A percentile compares a stretch with the other conserved stretches of the same genome.
phyloP scores from a whole-genome alignment of 2,113 vertebrate genomes.

The Noturus placidus region DNA sequence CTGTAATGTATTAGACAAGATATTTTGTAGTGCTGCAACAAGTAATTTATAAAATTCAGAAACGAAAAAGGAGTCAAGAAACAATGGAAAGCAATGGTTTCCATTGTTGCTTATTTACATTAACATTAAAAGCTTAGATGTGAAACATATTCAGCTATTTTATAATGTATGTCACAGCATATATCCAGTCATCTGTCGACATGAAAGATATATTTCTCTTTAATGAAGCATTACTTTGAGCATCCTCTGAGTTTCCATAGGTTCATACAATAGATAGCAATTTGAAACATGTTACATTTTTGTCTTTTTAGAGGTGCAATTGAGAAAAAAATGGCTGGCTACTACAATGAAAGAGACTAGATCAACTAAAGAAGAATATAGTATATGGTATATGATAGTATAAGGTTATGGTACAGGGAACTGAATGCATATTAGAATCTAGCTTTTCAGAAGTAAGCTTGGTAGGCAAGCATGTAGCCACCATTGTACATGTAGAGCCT shows the following conservation, averaged over 20 bases:
- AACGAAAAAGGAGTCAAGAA: no score
- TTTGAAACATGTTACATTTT: neutral
- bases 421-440: no score
- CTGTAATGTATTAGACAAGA: no score
- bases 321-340: neutral
- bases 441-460: conserved; percentile 51
- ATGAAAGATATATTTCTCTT: neutral
- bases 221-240: neutral
- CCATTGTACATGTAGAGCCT: conserved; percentile 71
- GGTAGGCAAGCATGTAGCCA: conserved; percentile 67
- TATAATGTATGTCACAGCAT: neutral
- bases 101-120: no score
- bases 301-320: neutral
- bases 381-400: neutral
- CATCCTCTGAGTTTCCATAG: neutral
- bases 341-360: no score
- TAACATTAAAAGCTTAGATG: neutral
- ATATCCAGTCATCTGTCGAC: neutral
- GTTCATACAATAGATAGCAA: neutral
- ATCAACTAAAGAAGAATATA: neutral
- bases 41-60: no score
- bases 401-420: no score
- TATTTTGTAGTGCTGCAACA: no score
- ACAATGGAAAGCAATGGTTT: no score
- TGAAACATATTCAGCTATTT: neutral